phyloP scores from a whole-genome alignment of 2,888 invertebrate species.

The Hipparchia semele region DNA sequence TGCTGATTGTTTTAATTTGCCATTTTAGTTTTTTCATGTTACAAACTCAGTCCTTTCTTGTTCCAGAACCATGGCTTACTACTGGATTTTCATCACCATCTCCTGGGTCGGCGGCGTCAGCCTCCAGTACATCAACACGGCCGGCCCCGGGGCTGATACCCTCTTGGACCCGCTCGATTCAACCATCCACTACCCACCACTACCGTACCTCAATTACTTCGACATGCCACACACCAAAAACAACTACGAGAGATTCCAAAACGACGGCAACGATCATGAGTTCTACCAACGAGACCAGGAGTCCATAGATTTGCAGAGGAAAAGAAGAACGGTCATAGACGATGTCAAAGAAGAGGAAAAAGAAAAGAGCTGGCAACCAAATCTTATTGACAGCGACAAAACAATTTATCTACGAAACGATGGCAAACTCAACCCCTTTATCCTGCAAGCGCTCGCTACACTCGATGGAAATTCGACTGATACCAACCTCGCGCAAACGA shows the following conservation, averaged over 20 bases:
- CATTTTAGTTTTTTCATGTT: background rate
- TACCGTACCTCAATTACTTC: conserved; percentile 58
- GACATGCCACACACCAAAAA: conserved; percentile 49
- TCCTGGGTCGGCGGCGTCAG: conserved; percentile 68
- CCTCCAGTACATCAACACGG: conserved; percentile 68
- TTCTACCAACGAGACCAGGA: conserved; percentile 45
- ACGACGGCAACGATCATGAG: conserved; percentile 45
- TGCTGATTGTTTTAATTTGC: no score
- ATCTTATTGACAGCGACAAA: conserved; percentile 57
- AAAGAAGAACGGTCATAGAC: conserved; percentile 45
- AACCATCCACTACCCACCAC: conserved; percentile 50
- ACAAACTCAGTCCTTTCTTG: background rate
- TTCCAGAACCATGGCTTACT: conserved; percentile 72
- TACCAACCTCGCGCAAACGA: conserved; percentile 39
- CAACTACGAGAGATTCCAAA: conserved; percentile 48
- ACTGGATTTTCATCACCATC: conserved; percentile 66
- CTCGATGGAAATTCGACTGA: conserved; percentile 54
- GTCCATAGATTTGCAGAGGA: conserved; percentile 44
- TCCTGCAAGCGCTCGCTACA: conserved; percentile 45
- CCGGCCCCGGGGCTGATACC: conserved; percentile 51
- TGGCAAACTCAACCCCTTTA: conserved; percentile 47
- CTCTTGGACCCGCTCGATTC: conserved; percentile 53
- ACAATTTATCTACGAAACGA: conserved; percentile 53
- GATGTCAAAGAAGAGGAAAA: conserved; percentile 42
- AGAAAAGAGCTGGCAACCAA: conserved; percentile 56